phyloP scores from a whole-genome alignment of 2,888 invertebrate genomes.

The Serrognathus titanus region DNA sequence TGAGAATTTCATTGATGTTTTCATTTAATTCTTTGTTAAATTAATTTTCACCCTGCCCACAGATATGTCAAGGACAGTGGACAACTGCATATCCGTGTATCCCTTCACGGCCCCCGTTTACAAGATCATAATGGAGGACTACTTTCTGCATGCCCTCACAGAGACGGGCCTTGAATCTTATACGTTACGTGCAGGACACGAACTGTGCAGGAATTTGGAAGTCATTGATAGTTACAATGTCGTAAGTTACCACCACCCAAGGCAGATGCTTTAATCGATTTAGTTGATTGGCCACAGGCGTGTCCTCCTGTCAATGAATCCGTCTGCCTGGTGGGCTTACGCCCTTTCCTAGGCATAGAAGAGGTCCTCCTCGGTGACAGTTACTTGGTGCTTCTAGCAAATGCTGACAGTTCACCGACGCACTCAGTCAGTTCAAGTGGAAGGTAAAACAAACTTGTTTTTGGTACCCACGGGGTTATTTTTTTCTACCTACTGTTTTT shows the following conservation, averaged over 20 bases:
- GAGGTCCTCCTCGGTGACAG: constrained; percentile 51
- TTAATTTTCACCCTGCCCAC: constrained; percentile 15
- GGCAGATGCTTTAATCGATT: background rate
- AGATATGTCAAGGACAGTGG: constrained; percentile 34
- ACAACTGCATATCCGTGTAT: constrained; percentile 62
- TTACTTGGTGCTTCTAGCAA: constrained; percentile 56
- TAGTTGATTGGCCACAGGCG: constrained; percentile 40
- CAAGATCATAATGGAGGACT: constrained; percentile 63
- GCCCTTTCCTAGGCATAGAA: constrained; percentile 65
- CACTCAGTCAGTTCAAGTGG: constrained; percentile 47
- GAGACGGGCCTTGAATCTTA: constrained; percentile 75
- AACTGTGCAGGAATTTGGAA: constrained; percentile 53
- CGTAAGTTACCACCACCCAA: constrained; percentile 30
- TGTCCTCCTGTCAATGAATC: constrained; percentile 59
- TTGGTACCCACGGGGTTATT: no score
- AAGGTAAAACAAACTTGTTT: constrained; percentile 27
- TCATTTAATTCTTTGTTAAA: no score
- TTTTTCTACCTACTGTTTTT: background rate
- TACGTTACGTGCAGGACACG: constrained; percentile 63
- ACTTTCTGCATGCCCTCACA: constrained; percentile 70
- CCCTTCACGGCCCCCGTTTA: constrained; percentile 70
- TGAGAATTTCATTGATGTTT: background rate
- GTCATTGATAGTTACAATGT: constrained; percentile 49
- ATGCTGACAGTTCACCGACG: constrained; percentile 56
- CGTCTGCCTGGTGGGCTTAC: constrained; percentile 63